A percentile compares a stretch with the other conserved stretches of the same genome.
Conservation (phyloP, 2,888 invertebrate genomes). For the Taphrorychus bicolor region DNA sequence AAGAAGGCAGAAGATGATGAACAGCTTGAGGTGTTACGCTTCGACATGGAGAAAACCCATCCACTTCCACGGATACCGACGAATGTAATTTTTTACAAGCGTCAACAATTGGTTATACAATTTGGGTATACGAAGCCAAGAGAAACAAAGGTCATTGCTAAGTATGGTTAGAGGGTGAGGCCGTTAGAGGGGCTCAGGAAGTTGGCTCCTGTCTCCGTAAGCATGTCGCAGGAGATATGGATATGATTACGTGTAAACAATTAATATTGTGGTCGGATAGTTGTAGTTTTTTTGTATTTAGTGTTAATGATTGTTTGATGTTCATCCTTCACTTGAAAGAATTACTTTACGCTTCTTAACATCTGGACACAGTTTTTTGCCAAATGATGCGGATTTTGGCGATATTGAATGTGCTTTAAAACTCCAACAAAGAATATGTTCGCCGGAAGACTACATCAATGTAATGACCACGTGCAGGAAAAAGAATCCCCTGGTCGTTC, state of each 20-base stretch:
- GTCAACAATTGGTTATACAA: conserved; percentile 48
- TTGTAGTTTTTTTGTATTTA: too few species aligned
- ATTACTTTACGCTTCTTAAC: too few species aligned
- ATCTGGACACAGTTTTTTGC: conserved; percentile 28
- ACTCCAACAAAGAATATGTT: conserved; percentile 34
- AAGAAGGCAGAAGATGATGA: conserved; percentile 20
- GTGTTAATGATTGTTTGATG: too few species aligned
- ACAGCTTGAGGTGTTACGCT: conserved; percentile 59
- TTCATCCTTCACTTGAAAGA: too few species aligned
- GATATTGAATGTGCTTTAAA: conserved; percentile 31
- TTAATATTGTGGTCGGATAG: too few species aligned
- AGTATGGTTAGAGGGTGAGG: conserved; percentile 44
- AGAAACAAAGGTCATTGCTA: conserved; percentile 25
- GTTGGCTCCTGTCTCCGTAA: conserved; percentile 35
- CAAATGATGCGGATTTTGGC: conserved; percentile 30
- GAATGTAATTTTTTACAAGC: conserved; percentile 46
- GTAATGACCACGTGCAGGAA: conserved; percentile 24
- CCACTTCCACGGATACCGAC: conserved; percentile 35
- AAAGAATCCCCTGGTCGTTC: conserved; percentile 12
- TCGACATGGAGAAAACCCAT: conserved; percentile 48
- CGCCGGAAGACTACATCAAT: conserved; percentile 34
- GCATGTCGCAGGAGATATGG: neutral
- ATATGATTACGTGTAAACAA: neutral
- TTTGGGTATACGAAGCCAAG: conserved; percentile 43
- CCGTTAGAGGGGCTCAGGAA: conserved; percentile 43